Evolutionary conservation across 1,140 invertebrate genomes (phyloP).

Genomic region (Drosophila kanapiae): DNA sequence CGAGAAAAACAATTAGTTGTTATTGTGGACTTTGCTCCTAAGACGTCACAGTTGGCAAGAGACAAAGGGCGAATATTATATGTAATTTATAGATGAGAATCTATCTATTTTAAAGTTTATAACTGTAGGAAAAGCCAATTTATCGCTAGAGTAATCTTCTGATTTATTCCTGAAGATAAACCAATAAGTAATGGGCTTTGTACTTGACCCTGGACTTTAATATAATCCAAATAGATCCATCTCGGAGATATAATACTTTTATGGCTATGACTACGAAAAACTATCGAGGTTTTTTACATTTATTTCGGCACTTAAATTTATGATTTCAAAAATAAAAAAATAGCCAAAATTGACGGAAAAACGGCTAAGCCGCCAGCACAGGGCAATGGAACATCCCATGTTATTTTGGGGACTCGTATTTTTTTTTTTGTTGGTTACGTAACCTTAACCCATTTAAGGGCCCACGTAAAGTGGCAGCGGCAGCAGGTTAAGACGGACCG

Average conservation of each 20-base stretch:
- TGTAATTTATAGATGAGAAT: background rate
- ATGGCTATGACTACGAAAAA: background rate
- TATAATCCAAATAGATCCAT: too few relatives aligned
- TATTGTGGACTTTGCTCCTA: conserved; percentile 36
- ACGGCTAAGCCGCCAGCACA: background rate
- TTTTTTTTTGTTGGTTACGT: conserved; percentile 67
- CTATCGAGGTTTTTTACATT: background rate
- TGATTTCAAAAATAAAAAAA: background rate
- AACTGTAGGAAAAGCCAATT: too few relatives aligned
- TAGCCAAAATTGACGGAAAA: background rate
- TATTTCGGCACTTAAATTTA: too few relatives aligned
- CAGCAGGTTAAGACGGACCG: conserved; percentile 17
- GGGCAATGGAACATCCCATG: conserved; percentile 8
- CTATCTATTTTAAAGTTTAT: too few relatives aligned
- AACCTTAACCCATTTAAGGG: conserved; percentile 39
- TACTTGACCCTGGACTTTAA: too few relatives aligned
- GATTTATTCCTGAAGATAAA: too few relatives aligned
- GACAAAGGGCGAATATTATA: background rate
- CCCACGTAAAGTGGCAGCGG: background rate
- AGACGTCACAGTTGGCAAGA: background rate
- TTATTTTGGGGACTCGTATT: conserved; percentile 19
- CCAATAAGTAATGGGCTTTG: too few relatives aligned
- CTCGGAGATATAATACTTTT: background rate
- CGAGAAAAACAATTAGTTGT: conserved; percentile 15
- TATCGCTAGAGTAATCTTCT: too few relatives aligned